phyloP scores from a whole-genome alignment of 2,113 vertebrate species.

The Scalopus aquaticus region DNA sequence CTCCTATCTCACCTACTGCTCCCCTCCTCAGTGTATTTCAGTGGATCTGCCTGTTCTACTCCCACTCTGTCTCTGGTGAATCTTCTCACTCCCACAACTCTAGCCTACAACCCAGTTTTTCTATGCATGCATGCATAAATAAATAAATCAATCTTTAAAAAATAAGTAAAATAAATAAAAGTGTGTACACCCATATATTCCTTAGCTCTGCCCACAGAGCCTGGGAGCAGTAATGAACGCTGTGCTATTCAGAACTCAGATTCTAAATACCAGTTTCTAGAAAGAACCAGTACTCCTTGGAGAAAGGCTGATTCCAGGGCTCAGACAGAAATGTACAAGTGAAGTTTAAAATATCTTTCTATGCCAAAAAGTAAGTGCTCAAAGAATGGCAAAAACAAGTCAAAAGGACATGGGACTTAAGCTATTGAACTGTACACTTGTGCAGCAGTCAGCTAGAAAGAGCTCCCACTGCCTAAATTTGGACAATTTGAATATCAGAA shows the following conservation, averaged over 20 bases:
- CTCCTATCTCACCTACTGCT: no score
- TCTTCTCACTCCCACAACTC: no score
- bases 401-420: neutral
- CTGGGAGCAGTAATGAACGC: neutral
- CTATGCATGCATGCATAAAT: no score
- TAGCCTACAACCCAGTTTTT: no score
- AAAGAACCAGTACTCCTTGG: neutral
- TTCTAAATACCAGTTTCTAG: neutral
- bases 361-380: neutral
- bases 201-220: neutral
- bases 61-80: no score
- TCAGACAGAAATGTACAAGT: neutral
- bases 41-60: no score
- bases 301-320: neutral
- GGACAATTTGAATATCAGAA: neutral
- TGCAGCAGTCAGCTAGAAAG: neutral
- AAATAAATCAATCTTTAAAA: no score
- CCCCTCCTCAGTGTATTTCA: no score
- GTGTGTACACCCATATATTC: neutral
- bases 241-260: neutral
- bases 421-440: neutral
- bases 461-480: neutral
- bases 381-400: neutral
- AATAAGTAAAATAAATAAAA: no score
- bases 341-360: neutral